A percentile compares a stretch with the other conserved stretches of the same genome.
These are phyloP conservation scores for Desmophyllum pertusum DNA, from an alignment of 92 coral and sea anemone genomes.

Conservation along the genomic window DNA sequence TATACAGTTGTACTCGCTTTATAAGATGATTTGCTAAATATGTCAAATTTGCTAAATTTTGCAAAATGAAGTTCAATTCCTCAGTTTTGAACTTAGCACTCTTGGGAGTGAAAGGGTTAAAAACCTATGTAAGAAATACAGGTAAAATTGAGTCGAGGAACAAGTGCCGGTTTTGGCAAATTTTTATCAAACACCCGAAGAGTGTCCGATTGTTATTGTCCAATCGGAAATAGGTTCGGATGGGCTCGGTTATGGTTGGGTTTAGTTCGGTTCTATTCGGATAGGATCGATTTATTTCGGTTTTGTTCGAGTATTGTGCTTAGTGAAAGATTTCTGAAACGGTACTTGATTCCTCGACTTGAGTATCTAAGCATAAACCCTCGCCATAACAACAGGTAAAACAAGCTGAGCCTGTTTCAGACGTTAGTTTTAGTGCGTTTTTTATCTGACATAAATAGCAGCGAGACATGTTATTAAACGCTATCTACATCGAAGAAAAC, in stretches of 20 bases:
- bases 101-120: no score
- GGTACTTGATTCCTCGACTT: neutral
- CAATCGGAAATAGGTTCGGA: no score
- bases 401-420: neutral
- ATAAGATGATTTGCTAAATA: neutral
- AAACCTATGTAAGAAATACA: no score
- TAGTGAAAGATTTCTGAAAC: no score
- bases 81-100: no score
- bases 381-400: neutral
- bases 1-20: neutral
- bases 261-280: neutral
- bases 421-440: neutral
- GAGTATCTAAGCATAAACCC: neutral
- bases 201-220: neutral
- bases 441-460: neutral
- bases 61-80: no score
- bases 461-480: neutral
- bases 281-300: neutral
- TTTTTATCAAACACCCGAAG: neutral
- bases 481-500: neutral
- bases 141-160: slow-evolving; percentile 2
- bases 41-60: no score
- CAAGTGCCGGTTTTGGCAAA: neutral
- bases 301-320: neutral
- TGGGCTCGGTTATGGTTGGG: neutral